A percentile compares a stretch with the other conserved stretches of the same genome.
Conservation (phyloP, 2,797 vertebrate genomes). For the Furcifer pardalis region DNA sequence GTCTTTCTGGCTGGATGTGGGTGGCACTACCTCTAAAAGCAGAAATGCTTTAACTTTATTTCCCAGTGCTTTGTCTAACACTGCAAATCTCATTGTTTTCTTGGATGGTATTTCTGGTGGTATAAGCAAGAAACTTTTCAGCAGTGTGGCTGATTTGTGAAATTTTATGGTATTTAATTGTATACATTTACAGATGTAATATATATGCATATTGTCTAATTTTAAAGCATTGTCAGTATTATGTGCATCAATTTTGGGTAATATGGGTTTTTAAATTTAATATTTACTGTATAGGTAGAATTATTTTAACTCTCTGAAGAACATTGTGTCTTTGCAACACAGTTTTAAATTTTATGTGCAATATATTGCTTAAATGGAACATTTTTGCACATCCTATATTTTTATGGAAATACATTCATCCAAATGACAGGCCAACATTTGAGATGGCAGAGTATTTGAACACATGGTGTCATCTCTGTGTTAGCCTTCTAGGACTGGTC, state of each 20-base stretch:
- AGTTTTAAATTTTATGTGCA: constrained; percentile 72
- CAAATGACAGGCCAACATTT: constrained; percentile 54
- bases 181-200: constrained; percentile 72
- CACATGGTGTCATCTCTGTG: not conserved
- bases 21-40: constrained; percentile 79
- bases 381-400: constrained; percentile 60
- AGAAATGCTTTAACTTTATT: constrained; percentile 74
- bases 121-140: constrained; percentile 58
- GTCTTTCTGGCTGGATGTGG: constrained; percentile 75
- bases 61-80: constrained; percentile 70
- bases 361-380: constrained; percentile 68
- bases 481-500: not conserved
- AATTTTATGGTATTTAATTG: constrained; percentile 70
- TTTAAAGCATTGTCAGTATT: constrained; percentile 75
- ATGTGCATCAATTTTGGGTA: constrained; percentile 72
- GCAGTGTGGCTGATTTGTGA: constrained; percentile 68
- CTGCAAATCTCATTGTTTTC: constrained; percentile 58
- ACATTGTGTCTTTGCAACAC: constrained; percentile 61
- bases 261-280: constrained; percentile 71
- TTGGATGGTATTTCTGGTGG: constrained; percentile 56
- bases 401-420: constrained; percentile 52
- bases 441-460: constrained; percentile 42
- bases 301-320: constrained; percentile 66
- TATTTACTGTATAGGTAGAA: constrained; percentile 70
- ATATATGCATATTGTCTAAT: constrained; percentile 74